Conservation (phyloP, 2,113 vertebrate species). For the Zootoca vivipara region DNA sequence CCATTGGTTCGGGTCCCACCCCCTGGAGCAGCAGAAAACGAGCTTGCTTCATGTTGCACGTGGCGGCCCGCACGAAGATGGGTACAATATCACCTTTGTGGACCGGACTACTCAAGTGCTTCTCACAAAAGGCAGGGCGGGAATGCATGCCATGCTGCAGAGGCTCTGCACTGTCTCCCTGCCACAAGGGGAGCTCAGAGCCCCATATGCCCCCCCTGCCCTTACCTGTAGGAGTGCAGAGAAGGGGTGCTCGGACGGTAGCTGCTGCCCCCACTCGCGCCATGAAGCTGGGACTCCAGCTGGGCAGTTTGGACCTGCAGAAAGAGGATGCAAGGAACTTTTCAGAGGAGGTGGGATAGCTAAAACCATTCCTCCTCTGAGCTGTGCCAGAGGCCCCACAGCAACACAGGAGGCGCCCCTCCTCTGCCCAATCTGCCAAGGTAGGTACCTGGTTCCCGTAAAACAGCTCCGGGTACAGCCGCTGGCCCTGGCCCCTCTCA, state of each 20-base stretch:
- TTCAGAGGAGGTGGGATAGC: not conserved
- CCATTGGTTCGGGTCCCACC: no score
- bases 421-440: not conserved
- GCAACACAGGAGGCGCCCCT: not conserved
- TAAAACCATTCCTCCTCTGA: not conserved
- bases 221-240: slow-evolving; percentile 69
- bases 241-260: slow-evolving; percentile 72
- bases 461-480: slow-evolving; percentile 65
- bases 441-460: slow-evolving; percentile 50
- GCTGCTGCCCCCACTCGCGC: slow-evolving; percentile 39
- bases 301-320: slow-evolving; percentile 58
- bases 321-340: not conserved
- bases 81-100: no score
- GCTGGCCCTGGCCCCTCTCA: slow-evolving; percentile 45
- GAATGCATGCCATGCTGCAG: not conserved
- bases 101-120: not conserved
- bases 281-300: slow-evolving; percentile 66
- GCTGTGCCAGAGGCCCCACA: not conserved
- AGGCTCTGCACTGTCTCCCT: not conserved
- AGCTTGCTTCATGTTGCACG: no score
- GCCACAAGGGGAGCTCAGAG: not conserved
- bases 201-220: no score
- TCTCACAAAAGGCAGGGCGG: not conserved
- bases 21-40: no score
- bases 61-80: no score